These are phyloP conservation scores for Acipenser ruthenus DNA, from an alignment of 2,797 vertebrate species.

Conservation along the genomic window DNA sequence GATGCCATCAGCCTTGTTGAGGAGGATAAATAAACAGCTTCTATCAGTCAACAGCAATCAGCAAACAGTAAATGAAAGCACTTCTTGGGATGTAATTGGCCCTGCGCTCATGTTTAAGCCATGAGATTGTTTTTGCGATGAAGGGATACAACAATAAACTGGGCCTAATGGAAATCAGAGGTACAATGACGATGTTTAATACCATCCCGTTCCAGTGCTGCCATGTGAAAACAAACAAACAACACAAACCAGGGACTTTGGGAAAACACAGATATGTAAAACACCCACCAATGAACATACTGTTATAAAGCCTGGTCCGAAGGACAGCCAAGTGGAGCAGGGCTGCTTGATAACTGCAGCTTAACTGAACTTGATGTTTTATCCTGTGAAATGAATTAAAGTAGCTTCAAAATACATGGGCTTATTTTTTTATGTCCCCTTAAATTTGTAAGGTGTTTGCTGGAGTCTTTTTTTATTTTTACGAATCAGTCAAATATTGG, in stretches of 20 bases:
- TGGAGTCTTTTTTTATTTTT: no score
- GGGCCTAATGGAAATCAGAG: no score
- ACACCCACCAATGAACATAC: background rate
- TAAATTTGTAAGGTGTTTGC: no score
- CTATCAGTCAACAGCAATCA: constrained; percentile 30
- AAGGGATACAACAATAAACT: constrained; percentile 1
- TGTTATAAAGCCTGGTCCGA: no score
- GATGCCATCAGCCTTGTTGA: constrained; percentile 33
- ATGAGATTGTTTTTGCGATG: constrained; percentile 6
- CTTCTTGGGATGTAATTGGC: constrained; percentile 29
- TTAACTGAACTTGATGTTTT: no score
- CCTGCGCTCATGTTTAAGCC: constrained; percentile 15
- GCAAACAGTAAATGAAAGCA: constrained; percentile 29
- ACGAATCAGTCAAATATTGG: no score
- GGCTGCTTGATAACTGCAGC: no score
- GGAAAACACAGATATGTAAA: constrained; percentile 5
- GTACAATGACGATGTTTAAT: no score
- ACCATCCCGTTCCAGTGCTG: background rate
- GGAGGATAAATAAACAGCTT: constrained; percentile 44
- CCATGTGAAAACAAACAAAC: constrained; percentile 8
- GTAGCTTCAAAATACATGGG: no score
- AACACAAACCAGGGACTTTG: background rate
- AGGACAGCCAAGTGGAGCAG: no score
- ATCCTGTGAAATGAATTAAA: no score
- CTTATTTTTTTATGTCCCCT: no score